phyloP scores from a whole-genome alignment of 2,888 invertebrate genomes.

The Phytoseiulus persimilis region DNA sequence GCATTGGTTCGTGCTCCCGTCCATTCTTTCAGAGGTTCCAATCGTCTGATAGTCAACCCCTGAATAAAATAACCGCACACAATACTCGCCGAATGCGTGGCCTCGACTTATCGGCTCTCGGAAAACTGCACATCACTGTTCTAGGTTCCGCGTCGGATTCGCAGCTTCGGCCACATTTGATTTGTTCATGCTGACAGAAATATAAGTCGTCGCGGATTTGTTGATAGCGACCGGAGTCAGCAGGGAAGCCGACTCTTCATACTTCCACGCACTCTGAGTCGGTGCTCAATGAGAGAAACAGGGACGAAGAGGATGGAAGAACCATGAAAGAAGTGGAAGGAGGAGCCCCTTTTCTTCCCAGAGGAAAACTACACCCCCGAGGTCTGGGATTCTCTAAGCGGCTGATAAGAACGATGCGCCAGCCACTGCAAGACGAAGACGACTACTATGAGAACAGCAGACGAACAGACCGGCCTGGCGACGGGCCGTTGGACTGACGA shows the following conservation, averaged over 20 bases:
- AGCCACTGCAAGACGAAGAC: background rate
- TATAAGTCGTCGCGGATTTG: background rate
- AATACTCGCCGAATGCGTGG: background rate
- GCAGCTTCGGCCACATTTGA: background rate
- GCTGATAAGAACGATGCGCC: background rate
- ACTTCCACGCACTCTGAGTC: background rate
- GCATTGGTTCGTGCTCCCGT: background rate
- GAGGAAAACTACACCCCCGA: background rate
- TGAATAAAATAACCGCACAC: background rate
- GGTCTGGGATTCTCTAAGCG: background rate
- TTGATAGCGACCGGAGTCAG: background rate
- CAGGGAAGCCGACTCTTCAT: background rate
- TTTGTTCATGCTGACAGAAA: background rate
- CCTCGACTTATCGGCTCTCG: background rate
- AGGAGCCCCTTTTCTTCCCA: background rate
- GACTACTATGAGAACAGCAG: background rate
- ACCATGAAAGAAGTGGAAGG: background rate
- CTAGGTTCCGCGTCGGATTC: background rate
- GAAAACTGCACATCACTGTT: background rate
- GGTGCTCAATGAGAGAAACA: background rate
- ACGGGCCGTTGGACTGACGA: background rate
- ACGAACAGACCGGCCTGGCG: too few species aligned
- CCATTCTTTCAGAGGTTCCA: constrained; percentile 5
- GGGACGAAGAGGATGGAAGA: background rate
- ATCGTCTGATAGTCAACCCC: background rate